Evolutionary conservation across 2,888 invertebrate genomes (phyloP), one percentile per base, ranked within the genome.

Genomic region (Theretra japonica): DNA sequence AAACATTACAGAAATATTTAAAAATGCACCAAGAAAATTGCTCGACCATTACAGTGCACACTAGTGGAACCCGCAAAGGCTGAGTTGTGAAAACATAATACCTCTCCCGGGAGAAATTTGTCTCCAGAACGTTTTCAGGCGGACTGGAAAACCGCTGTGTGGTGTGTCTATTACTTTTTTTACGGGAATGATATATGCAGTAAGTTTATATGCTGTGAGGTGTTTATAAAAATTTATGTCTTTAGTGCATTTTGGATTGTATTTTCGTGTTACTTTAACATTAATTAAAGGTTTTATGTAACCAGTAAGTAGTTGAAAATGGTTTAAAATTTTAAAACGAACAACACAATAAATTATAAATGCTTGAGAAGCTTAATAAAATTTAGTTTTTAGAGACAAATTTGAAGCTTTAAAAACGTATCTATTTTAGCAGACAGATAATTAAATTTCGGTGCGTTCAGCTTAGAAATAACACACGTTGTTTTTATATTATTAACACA

Each of bases 21-120:
- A 65, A 65, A 65, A 48, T 48, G 48, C 65, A 48, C 65, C 65
- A 23, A 65, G 65, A 33, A 62, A 60, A 65, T 15, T 23, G 65
- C 48, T 23, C 15, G 25, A 58, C 48, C n/a, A 48, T 25, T 48
- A 65, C 41, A 23, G 4, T 62, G n/a, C 19, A 65, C 23, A 23
- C 41, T 41, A 11, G 33, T 21, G 15, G 23, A 65, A 48, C 62
- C 41, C 65, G 41, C 41, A 23, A 65, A 48, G 65, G 65, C 50
- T 25, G 41, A 72, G 50, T 69, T 58, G 69, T 69, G 59, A n/a
- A 68, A 48, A 59, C 28, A 70, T 65, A 71, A 75, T 73, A 75
- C 62, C 50, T 78, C 80, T 75, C 80, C 57, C 19, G 78, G 73
- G 80, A 62, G 65, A 68, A 71, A 76, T 76, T 76, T 73, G 72